These are phyloP conservation scores for Tanytarsus gracilentus DNA, from an alignment of 2,888 invertebrate species.

Conservation along the genomic window DNA sequence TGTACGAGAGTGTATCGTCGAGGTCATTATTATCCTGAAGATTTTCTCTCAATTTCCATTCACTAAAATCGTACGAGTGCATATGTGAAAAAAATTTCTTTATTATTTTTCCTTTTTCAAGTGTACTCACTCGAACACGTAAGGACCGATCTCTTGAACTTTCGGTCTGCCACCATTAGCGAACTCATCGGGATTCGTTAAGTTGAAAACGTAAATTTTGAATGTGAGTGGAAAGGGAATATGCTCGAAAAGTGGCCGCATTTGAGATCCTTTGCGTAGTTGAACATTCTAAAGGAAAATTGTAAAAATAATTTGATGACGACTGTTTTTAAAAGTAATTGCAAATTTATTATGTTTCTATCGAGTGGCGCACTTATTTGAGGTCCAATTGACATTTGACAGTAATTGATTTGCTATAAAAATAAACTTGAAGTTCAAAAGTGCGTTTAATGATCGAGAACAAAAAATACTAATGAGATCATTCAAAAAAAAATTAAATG, in stretches of 20 bases:
- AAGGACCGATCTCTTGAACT: slow-evolving; percentile 72
- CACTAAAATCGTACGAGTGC: slow-evolving; percentile 44
- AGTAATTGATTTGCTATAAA: no score
- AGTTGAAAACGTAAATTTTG: slow-evolving; percentile 69
- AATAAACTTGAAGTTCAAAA: no score
- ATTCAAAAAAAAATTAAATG: no score
- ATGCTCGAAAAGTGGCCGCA: slow-evolving; percentile 69
- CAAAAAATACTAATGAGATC: no score
- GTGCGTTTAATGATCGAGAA: no score
- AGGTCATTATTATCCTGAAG: slow-evolving; percentile 57
- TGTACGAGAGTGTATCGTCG: slow-evolving; percentile 65
- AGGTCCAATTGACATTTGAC: no score
- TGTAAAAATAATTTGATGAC: neutral
- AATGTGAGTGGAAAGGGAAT: slow-evolving; percentile 70
- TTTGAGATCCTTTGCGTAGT: slow-evolving; percentile 61
- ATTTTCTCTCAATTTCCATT: slow-evolving; percentile 65
- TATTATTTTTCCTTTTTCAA: neutral
- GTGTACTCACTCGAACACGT: slow-evolving; percentile 67
- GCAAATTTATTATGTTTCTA: no score
- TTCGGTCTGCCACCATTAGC: slow-evolving; percentile 61
- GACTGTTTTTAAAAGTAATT: no score
- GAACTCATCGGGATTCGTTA: slow-evolving; percentile 68
- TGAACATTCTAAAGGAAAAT: slow-evolving; percentile 48
- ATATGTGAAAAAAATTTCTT: neutral
- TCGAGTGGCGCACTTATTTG: no score